phyloP scores from a whole-genome alignment of 2,888 invertebrate species.

The Diadromus collaris region DNA sequence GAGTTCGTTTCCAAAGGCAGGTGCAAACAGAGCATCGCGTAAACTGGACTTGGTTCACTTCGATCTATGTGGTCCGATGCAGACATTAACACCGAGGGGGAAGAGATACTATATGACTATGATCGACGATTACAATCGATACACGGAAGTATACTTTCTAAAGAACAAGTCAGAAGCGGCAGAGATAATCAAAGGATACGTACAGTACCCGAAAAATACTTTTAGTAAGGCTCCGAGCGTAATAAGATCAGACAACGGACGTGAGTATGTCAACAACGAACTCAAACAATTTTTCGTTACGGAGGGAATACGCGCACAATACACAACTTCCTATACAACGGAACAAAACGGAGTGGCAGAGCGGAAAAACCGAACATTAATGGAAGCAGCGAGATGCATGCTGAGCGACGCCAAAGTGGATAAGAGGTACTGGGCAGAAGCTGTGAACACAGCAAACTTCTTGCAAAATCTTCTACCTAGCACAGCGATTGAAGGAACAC shows the following conservation, averaged over 20 bases:
- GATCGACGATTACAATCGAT: slow-evolving; percentile 48
- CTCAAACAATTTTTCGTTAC: slow-evolving; percentile 35
- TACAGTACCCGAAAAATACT: slow-evolving; percentile 4
- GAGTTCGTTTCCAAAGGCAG: slow-evolving; percentile 60
- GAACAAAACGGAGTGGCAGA: slow-evolving; percentile 54
- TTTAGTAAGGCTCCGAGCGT: not conserved
- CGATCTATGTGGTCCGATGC: slow-evolving; percentile 64
- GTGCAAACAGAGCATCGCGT: slow-evolving; percentile 48
- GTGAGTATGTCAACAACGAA: slow-evolving; percentile 49
- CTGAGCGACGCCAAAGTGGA: too few relatives aligned
- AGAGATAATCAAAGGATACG: slow-evolving; percentile 38
- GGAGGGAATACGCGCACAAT: slow-evolving; percentile 52
- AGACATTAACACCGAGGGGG: slow-evolving; percentile 39
- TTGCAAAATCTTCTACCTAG: not conserved
- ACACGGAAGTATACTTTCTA: slow-evolving; percentile 39
- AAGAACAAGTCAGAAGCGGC: slow-evolving; percentile 34
- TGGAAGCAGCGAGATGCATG: too few relatives aligned
- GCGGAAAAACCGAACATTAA: too few relatives aligned
- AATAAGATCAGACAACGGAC: slow-evolving; percentile 54
- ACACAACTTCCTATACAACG: slow-evolving; percentile 55
- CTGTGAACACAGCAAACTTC: too few relatives aligned
- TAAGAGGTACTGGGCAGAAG: too few relatives aligned
- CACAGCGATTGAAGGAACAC: slow-evolving; percentile 39
- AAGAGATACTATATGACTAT: slow-evolving; percentile 36
- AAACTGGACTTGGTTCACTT: slow-evolving; percentile 62